Evolutionary conservation across 1,140 invertebrate species (phyloP), one percentile per base, ranked within the genome.

Genomic region (Zeugodacus cucurbitae): DNA sequence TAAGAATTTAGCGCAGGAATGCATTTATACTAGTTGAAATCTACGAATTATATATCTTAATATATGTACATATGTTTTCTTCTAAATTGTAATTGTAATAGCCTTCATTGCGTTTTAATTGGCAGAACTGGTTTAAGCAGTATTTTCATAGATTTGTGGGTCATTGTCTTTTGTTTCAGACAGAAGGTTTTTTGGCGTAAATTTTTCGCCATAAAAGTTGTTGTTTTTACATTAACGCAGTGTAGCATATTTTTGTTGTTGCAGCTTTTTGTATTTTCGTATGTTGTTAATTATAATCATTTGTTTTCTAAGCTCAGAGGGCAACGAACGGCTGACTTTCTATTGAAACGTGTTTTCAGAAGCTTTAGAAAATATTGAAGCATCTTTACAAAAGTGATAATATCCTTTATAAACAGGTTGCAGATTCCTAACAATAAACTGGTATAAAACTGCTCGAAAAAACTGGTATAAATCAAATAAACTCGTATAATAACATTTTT

Each of bases 91-190:
- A 44, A 82, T 82, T 82, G 41, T 44, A 82, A 82, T 82, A 48
- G 74, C 74, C 74, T 82, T 82, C 74, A 48, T 48, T 44, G 41
- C 74, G n/a, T 82, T 82, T 82, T 26, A 82, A 82, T 41, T 82
- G 74, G 70, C 10, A 82, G 26, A 82, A 82, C 74, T 82, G 74
- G 74, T 82, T 82, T 82, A 29, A 82, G 26, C 8, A 11, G 34
- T 41, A 37, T 82, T 44, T 82, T 82, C 74, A 82, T 54, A 48
- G 41, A 82, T 82, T 82, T 82, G 37, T 82, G 41, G 74, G 74
- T 48, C 74, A 82, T 54, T 82, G 74, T n/a, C 74, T 82, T 82
- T 34, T 29, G 11, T 4, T 82, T 82, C 48, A 82, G 74, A 48
- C 32, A 74, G 67, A 74, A 74, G 32, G 67, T 74, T 74, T 74